Base-by-base conservation (phyloP, 1,140 invertebrate genomes). In the Leguminivora glycinivorella region DNA sequence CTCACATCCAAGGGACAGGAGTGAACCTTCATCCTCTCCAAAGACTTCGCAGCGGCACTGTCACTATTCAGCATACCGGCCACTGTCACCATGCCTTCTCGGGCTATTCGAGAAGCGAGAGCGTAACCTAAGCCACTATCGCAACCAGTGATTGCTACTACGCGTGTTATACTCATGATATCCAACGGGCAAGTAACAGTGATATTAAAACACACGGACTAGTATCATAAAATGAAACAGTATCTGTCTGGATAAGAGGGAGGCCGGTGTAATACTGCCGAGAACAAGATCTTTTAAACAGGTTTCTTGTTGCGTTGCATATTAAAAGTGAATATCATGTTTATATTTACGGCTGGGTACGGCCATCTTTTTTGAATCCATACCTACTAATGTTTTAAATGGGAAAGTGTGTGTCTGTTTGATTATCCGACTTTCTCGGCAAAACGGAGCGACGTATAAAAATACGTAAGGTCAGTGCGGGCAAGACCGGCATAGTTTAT, bases 51-150 rank as follows among this genome's bases (percentile, higher is more conserved):
- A 0, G 92, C 92, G 1, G 83, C 83, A 6, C 93, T 83, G 1
- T 93, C 88, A 0, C 91, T 89, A 6, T 92, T 80, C 24, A 96
- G 92, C 83, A 96, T 96, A 2, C 95, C 94, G 12, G 96, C 96
- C 9, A 96, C 83, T 1, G 96, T 95, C 7, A 90, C 86, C 26
- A 94, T 92, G 0, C 95, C 95, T 56, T 93, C 83, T 19, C 93
- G 84, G 17, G 92, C 89, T 31, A 93, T 92, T 58, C 95, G 92
- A 6, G 94, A 83, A 1, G 95, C 95, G n/a, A 96, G 79, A 1
- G 94, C 94, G 88, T 94, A 96, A 25, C 96, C 96, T n/a, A 97
- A 90, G 4, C 96, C 96, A 70, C 95, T 96, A 85, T 97, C 96
- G 81, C 96, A 97, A 52, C 96, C 96, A 22, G 95, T 96, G 70